A percentile compares a stretch with the other conserved stretches of the same genome.
phyloP scores from a whole-genome alignment of 2,113 vertebrate genomes.

The Psettodes erumei region DNA sequence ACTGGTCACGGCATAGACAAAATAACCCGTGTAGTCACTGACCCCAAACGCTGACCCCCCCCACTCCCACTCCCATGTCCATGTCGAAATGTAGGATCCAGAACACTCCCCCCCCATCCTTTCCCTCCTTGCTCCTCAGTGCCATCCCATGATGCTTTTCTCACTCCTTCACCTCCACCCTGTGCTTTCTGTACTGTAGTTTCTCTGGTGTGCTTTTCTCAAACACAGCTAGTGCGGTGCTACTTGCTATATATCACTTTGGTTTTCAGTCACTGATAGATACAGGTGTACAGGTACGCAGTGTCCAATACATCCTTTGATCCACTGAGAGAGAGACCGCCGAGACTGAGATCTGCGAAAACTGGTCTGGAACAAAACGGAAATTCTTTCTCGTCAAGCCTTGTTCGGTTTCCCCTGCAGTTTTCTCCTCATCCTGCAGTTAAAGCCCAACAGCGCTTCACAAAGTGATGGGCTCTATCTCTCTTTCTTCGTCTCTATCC shows the following conservation, averaged over 20 bases:
- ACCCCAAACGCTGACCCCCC: slow-evolving; percentile 10
- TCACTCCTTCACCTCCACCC: slow-evolving; percentile 37
- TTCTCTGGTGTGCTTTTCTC: slow-evolving; percentile 38
- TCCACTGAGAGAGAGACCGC: background rate
- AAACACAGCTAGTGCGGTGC: slow-evolving; percentile 6
- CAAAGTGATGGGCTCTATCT: slow-evolving; percentile 18
- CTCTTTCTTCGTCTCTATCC: background rate
- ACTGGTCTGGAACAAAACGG: background rate
- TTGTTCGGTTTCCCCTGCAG: background rate
- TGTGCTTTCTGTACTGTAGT: slow-evolving; percentile 45
- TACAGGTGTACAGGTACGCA: background rate
- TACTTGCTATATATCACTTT: slow-evolving; percentile 1
- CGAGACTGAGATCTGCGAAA: background rate
- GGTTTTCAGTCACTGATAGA: slow-evolving; percentile 7
- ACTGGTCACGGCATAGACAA: background rate
- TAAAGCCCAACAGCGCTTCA: background rate
- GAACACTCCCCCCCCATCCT: slow-evolving; percentile 63
- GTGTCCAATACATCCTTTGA: background rate
- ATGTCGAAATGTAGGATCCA: slow-evolving; percentile 79
- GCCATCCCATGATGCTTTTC: slow-evolving; percentile 38
- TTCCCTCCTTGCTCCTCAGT: slow-evolving; percentile 36
- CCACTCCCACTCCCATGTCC: slow-evolving; percentile 36
- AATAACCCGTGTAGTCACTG: slow-evolving; percentile 40
- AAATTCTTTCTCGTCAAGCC: background rate
- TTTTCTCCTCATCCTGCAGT: slow-evolving; percentile 8